Percentiles rank a stretch among this genome's conserved stretches.
These are phyloP conservation scores for Hephaestus fuliginosus DNA, from an alignment of 2,797 vertebrate species.

Conservation along the genomic window DNA sequence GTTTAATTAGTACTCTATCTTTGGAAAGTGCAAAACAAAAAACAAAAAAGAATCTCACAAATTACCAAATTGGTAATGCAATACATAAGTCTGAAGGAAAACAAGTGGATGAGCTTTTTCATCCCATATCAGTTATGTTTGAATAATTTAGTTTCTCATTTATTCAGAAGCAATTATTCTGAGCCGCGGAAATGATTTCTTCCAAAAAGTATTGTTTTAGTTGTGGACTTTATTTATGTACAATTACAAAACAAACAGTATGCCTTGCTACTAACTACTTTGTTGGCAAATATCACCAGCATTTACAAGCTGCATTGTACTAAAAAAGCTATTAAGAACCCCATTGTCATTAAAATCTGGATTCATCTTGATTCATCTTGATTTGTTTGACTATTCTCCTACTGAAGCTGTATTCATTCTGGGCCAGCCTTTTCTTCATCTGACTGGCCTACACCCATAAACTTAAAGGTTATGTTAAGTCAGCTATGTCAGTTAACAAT, in stretches of 20 bases:
- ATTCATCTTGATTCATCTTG: background rate
- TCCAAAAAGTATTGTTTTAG: constrained; percentile 31
- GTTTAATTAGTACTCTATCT: constrained; percentile 32
- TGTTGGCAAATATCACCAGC: constrained; percentile 15
- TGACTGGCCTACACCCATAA: constrained; percentile 1
- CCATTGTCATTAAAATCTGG: background rate
- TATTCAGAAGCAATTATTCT: constrained; percentile 51
- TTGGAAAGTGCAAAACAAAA: constrained; percentile 25
- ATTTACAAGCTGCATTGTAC: constrained; percentile 3
- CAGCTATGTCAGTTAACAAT: no score
- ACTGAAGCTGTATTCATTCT: background rate
- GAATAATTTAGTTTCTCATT: constrained; percentile 47
- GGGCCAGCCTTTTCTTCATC: background rate
- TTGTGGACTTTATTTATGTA: constrained; percentile 25
- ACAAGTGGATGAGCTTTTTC: constrained; percentile 23
- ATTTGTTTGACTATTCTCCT: background rate
- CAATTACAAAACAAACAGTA: constrained; percentile 44
- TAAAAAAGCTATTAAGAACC: background rate
- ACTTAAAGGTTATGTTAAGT: background rate
- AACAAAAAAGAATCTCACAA: constrained; percentile 1
- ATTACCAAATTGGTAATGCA: constrained; percentile 27
- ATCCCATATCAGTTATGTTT: constrained; percentile 30
- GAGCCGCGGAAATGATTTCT: constrained; percentile 35
- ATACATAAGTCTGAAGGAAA: constrained; percentile 12
- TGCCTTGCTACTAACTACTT: constrained; percentile 17